Percentiles rank a stretch among this genome's conserved stretches.
These are phyloP conservation scores for Trachymyrmex cornetzi DNA, from an alignment of 1,140 invertebrate genomes.

Conservation along the genomic window DNA sequence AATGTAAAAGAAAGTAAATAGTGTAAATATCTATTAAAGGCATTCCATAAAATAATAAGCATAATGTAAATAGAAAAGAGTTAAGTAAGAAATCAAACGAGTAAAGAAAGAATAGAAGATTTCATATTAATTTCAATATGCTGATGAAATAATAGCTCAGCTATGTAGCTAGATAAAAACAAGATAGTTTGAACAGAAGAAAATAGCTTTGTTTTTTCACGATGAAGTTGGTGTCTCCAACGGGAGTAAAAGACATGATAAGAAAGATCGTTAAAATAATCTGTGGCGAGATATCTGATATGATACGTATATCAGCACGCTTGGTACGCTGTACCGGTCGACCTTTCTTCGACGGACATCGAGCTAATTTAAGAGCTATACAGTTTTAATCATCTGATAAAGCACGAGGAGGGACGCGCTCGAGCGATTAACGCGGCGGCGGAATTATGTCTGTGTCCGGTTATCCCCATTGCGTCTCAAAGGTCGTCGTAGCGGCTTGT, in stretches of 20 bases:
- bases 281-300: not conserved
- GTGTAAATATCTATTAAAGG: not conserved
- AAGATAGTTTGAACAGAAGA: conserved; percentile 8
- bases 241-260: not conserved
- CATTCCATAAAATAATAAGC: not conserved
- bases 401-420: conserved; percentile 42
- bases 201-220: not conserved
- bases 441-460: conserved; percentile 14
- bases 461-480: conserved; percentile 52
- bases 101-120: not conserved
- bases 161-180: conserved; percentile 79
- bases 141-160: not conserved
- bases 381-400: conserved; percentile 42
- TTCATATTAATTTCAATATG: not conserved
- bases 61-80: not conserved
- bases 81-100: not conserved
- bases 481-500: conserved; percentile 27
- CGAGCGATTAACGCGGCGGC: conserved; percentile 26
- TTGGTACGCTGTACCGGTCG: conserved; percentile 17
- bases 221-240: not conserved
- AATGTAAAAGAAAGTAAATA: not conserved
- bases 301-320: not conserved
- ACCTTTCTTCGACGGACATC: conserved; percentile 11
- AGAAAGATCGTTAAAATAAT: conserved; percentile 10
- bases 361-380: conserved; percentile 29